Conservation (phyloP, 1,140 invertebrate species). For the Vanessa tameamea region DNA sequence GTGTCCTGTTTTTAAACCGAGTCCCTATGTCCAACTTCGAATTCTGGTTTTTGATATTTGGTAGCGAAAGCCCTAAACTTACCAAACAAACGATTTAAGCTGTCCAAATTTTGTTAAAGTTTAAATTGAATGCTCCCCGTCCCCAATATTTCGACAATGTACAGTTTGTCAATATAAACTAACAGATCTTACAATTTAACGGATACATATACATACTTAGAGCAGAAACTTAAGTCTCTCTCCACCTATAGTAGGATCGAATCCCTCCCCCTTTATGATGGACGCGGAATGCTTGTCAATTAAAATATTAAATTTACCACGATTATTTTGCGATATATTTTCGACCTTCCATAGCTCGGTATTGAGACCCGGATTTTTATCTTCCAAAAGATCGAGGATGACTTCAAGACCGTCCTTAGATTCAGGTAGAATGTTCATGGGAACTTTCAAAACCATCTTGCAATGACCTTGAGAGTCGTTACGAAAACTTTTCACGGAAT, state of each 20-base stretch:
- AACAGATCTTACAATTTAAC: no score
- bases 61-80: no score
- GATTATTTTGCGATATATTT: slow-evolving; percentile 39
- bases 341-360: slow-evolving; percentile 62
- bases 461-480: slow-evolving; percentile 35
- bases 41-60: no score
- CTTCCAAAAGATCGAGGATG: slow-evolving; percentile 63
- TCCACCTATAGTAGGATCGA: slow-evolving; percentile 53
- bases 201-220: slow-evolving; percentile 26
- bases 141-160: no score
- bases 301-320: slow-evolving; percentile 58
- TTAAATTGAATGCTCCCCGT: no score
- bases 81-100: no score
- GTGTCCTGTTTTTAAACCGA: no score
- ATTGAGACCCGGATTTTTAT: slow-evolving; percentile 68
- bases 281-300: slow-evolving; percentile 59
- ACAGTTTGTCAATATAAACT: no score
- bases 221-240: slow-evolving; percentile 60
- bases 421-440: slow-evolving; percentile 54
- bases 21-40: no score
- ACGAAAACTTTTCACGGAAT: slow-evolving; percentile 19
- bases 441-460: slow-evolving; percentile 58
- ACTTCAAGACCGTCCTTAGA: slow-evolving; percentile 61
- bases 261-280: slow-evolving; percentile 52
- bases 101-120: no score